phyloP scores from a whole-genome alignment of 2,888 invertebrate genomes.

The Caenorhabditis zanzibari region DNA sequence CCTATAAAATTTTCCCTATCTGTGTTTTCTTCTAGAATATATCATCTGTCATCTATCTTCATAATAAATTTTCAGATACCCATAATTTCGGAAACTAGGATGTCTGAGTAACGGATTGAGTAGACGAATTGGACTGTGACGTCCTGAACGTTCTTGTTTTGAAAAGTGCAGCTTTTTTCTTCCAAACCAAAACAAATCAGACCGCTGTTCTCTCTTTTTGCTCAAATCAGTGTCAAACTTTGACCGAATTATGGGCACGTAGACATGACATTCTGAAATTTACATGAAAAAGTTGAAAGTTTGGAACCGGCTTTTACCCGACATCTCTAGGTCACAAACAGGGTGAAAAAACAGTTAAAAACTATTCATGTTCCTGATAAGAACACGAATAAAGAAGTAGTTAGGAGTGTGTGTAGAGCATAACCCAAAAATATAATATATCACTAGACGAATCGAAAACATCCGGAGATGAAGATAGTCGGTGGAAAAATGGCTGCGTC shows the following conservation, averaged over 20 bases:
- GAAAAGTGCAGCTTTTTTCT: neutral
- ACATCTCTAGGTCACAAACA: neutral
- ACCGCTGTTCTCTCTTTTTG: neutral
- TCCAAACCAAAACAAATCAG: neutral
- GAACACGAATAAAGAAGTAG: neutral
- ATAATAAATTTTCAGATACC: too few species aligned
- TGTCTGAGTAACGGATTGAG: too few species aligned
- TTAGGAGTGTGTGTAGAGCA: neutral
- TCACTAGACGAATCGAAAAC: conserved; percentile 20
- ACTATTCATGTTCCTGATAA: conserved; percentile 6
- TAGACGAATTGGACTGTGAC: too few species aligned
- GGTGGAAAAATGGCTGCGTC: conserved; percentile 17
- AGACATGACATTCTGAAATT: neutral
- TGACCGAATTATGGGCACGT: neutral
- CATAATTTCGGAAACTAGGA: too few species aligned
- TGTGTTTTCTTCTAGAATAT: too few species aligned
- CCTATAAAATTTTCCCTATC: too few species aligned
- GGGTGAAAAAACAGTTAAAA: neutral
- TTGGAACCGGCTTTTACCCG: neutral
- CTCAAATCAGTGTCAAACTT: conserved; percentile 9
- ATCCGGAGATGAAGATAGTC: conserved; percentile 21
- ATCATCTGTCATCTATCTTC: too few species aligned
- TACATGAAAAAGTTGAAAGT: neutral
- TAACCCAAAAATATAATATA: conserved; percentile 22
- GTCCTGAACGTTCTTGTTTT: neutral